Percentiles rank a stretch among this genome's conserved stretches.
Conservation (phyloP, 1,140 invertebrate species). For the Vanessa tameamea region DNA sequence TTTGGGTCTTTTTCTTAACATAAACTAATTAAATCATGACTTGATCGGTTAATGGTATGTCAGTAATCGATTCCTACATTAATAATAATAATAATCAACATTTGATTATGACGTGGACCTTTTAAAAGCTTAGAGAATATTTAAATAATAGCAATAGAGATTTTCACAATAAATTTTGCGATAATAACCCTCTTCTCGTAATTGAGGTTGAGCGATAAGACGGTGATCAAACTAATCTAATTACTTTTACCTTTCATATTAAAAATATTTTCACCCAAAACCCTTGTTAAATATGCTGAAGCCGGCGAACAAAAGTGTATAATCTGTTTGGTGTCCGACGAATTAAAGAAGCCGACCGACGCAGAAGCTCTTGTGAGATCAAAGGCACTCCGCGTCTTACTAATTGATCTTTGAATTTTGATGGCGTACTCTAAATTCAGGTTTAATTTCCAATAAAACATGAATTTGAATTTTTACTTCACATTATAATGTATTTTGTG, state of each 20-base stretch:
- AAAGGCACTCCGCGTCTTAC: slow-evolving; percentile 57
- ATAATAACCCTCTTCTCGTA: not conserved
- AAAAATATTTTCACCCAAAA: slow-evolving; percentile 55
- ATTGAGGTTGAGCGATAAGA: slow-evolving; percentile 17
- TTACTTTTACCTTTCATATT: slow-evolving; percentile 47
- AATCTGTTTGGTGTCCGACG: slow-evolving; percentile 67
- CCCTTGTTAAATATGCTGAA: slow-evolving; percentile 72
- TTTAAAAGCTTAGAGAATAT: no score
- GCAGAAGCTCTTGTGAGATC: slow-evolving; percentile 61
- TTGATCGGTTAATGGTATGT: no score
- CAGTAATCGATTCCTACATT: no score
- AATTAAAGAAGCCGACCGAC: slow-evolving; percentile 64
- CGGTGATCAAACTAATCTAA: slow-evolving; percentile 42
- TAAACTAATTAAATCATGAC: no score
- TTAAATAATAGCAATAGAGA: not conserved
- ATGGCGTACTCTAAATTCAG: slow-evolving; percentile 47
- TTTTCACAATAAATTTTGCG: not conserved
- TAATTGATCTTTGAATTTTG: slow-evolving; percentile 73
- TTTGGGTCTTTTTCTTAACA: no score
- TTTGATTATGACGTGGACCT: no score
- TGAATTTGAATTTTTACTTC: slow-evolving; percentile 6
- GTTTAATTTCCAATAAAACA: slow-evolving; percentile 40
- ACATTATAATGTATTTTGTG: not conserved
- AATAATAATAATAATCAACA: no score
- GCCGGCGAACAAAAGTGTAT: slow-evolving; percentile 68